Percentiles rank a stretch among this genome's conserved stretches.
These are phyloP conservation scores for Ophiodon elongatus DNA, from an alignment of 2,113 vertebrate genomes.

Conservation along the genomic window DNA sequence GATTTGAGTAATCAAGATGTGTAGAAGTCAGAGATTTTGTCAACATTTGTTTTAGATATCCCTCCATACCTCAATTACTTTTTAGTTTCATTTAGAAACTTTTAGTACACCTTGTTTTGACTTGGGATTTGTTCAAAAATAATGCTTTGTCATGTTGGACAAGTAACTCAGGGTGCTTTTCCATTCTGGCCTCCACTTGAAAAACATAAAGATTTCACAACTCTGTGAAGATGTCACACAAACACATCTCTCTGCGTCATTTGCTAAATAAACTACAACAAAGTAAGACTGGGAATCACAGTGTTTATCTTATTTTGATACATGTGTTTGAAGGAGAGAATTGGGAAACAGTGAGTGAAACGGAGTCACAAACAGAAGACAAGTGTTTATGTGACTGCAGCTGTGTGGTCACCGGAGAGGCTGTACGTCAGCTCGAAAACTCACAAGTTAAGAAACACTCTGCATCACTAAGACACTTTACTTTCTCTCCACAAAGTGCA, in stretches of 20 bases:
- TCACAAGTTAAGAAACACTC: constrained; percentile 19
- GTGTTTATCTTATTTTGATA: constrained; percentile 64
- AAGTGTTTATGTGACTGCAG: constrained; percentile 75
- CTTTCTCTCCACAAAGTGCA: neutral
- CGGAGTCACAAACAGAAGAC: constrained; percentile 45
- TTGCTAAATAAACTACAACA: constrained; percentile 15
- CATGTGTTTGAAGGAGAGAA: constrained; percentile 13
- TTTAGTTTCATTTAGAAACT: neutral
- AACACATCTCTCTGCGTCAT: constrained; percentile 57
- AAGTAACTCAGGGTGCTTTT: neutral
- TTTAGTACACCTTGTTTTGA: neutral
- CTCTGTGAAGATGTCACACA: constrained; percentile 15
- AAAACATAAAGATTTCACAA: constrained; percentile 56
- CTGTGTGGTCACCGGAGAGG: constrained; percentile 55
- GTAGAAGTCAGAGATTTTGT: neutral
- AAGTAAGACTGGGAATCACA: constrained; percentile 17
- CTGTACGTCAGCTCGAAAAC: constrained; percentile 26
- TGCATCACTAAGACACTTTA: neutral
- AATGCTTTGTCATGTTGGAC: neutral
- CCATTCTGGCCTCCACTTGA: constrained; percentile 8
- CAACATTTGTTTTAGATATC: too few relatives aligned
- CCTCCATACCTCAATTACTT: neutral
- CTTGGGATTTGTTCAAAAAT: neutral
- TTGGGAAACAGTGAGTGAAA: constrained; percentile 47
- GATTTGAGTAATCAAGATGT: neutral